A percentile compares a stretch with the other conserved stretches of the same genome.
phyloP scores from a whole-genome alignment of 2,797 vertebrate species.

The Halcyon chelicuti region DNA sequence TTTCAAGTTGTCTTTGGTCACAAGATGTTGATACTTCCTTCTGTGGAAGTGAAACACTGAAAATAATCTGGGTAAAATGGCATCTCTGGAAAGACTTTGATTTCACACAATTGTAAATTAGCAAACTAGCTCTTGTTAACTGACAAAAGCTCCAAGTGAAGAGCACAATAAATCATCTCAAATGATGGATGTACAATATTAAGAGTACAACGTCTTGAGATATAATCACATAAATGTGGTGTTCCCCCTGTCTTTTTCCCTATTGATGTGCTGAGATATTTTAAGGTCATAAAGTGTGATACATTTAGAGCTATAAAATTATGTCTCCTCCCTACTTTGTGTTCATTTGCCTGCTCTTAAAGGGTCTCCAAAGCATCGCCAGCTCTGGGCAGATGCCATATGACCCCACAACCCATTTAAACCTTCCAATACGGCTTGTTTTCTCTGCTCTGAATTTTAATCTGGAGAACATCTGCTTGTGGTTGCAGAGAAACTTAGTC shows the following conservation, averaged over 20 bases:
- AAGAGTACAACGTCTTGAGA: not conserved
- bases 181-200: not conserved
- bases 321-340: not conserved
- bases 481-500: slow-evolving; percentile 1
- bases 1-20: not conserved
- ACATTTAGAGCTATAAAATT: not conserved
- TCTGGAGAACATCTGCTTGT: slow-evolving; percentile 35
- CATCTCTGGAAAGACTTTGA: not conserved
- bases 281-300: not conserved
- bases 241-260: not conserved
- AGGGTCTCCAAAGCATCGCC: not conserved
- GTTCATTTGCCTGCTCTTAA: not conserved
- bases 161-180: not conserved
- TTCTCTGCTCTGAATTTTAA: not conserved
- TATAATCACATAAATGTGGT: not conserved
- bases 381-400: not conserved
- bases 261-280: not conserved
- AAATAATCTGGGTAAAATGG: not conserved
- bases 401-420: not conserved
- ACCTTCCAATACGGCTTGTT: not conserved
- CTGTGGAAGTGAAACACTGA: not conserved
- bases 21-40: not conserved
- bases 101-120: not conserved
- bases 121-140: not conserved
- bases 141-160: not conserved